Conservation (phyloP, 2,797 vertebrate genomes). For the Euphonia xanthogaster region DNA sequence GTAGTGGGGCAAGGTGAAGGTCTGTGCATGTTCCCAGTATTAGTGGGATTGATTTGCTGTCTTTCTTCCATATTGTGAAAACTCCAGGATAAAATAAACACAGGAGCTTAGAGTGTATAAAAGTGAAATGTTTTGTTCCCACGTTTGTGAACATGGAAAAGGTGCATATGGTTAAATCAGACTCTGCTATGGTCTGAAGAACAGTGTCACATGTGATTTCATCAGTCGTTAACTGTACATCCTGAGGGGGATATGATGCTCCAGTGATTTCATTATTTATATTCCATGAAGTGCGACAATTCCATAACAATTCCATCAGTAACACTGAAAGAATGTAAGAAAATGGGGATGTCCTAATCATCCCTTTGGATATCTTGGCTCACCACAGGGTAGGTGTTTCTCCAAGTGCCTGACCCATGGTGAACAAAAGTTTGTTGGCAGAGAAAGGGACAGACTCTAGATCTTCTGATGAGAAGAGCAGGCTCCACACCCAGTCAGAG, state of each 20-base stretch:
- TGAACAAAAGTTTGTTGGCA: not conserved
- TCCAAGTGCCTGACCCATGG: not conserved
- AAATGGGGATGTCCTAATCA: not conserved
- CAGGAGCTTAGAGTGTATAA: not conserved
- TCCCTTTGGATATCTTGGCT: not conserved
- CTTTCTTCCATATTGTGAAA: not conserved
- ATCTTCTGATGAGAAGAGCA: not conserved
- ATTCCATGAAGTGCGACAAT: not conserved
- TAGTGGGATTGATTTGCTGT: not conserved
- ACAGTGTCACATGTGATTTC: not conserved
- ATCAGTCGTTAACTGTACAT: constrained; percentile 14
- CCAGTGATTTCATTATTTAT: constrained; percentile 6
- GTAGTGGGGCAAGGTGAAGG: not conserved
- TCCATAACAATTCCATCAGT: not conserved
- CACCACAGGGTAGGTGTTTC: not conserved
- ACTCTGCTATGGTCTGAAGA: not conserved
- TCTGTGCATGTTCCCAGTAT: not conserved
- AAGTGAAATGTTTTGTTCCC: not conserved
- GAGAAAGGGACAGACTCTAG: not conserved
- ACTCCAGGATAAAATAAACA: not conserved
- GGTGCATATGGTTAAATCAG: not conserved
- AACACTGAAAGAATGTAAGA: not conserved
- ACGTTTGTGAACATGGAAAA: fast-evolving
- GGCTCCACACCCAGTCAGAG: not conserved
- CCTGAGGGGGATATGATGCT: not conserved